These are phyloP conservation scores for Geophilus truncorum DNA, from an alignment of 2,888 invertebrate species.

Conservation along the genomic window DNA sequence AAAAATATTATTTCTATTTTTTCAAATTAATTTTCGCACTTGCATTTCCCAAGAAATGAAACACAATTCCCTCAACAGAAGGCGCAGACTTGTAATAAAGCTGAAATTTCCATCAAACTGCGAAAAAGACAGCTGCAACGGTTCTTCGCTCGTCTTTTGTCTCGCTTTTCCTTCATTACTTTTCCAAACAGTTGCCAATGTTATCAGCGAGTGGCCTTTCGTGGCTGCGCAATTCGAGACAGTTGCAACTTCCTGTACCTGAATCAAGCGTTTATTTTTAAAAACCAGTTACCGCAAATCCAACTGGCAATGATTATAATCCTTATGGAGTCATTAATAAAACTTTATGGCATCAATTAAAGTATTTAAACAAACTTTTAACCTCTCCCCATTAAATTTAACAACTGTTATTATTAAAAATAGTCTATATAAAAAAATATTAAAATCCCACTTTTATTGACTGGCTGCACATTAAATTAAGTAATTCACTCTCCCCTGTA, in stretches of 20 bases:
- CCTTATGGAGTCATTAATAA: neutral
- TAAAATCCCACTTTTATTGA: neutral
- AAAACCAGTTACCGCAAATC: neutral
- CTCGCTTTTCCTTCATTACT: constrained; percentile 12
- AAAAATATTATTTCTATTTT: neutral
- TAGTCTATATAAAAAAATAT: no score
- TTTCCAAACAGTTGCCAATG: neutral
- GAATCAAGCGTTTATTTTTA: neutral
- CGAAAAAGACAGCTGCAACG: neutral
- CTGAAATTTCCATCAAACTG: neutral
- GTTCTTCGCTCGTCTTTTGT: neutral
- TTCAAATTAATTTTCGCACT: neutral
- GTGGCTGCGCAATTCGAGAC: neutral
- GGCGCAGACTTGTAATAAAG: neutral
- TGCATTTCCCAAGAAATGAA: neutral
- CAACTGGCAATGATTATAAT: neutral
- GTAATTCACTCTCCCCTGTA: neutral
- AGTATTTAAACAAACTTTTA: neutral
- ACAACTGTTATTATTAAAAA: neutral
- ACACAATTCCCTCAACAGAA: neutral
- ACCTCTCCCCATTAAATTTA: neutral
- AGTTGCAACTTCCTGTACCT: neutral
- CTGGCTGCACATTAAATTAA: neutral
- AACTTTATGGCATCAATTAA: neutral
- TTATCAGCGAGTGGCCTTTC: neutral